phyloP scores from a whole-genome alignment of 2,113 vertebrate species.

The Sylvietta virens region DNA sequence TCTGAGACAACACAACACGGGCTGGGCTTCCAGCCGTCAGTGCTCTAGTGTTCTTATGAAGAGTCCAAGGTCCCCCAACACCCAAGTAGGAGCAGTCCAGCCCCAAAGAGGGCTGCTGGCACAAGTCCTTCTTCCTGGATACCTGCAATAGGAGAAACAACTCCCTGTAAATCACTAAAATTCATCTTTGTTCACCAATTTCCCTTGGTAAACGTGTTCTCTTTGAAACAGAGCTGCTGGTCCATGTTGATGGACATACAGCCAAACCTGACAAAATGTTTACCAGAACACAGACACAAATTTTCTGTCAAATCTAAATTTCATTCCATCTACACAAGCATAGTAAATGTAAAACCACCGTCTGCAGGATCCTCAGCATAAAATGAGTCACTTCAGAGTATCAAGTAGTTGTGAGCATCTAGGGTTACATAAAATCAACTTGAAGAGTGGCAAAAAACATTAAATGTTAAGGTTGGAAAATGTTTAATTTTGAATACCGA shows the following conservation, averaged over 20 bases:
- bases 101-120: neutral
- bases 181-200: neutral
- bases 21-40: conserved; percentile 11
- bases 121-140: conserved; percentile 13
- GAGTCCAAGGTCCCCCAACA: neutral
- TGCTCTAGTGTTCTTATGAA: conserved; percentile 12
- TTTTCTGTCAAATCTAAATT: conserved; percentile 52
- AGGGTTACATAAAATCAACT: conserved; percentile 71
- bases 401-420: conserved; percentile 59
- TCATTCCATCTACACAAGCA: conserved; percentile 32
- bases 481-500: conserved; percentile 71
- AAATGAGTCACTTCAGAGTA: conserved; percentile 56
- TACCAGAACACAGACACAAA: conserved; percentile 17
- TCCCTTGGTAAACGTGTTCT: neutral
- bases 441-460: conserved; percentile 66
- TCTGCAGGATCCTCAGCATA: conserved; percentile 35
- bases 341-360: conserved; percentile 54
- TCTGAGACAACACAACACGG: neutral
- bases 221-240: neutral
- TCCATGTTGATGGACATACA: neutral
- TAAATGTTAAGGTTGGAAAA: conserved; percentile 73
- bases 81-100: conserved; percentile 58
- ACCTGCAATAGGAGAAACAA: conserved; percentile 58
- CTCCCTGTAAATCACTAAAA: neutral
- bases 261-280: neutral